Percentiles rank a stretch among this genome's conserved stretches.
These are phyloP conservation scores for Tenebrio molitor DNA, from an alignment of 1,140 invertebrate genomes.

Conservation along the genomic window DNA sequence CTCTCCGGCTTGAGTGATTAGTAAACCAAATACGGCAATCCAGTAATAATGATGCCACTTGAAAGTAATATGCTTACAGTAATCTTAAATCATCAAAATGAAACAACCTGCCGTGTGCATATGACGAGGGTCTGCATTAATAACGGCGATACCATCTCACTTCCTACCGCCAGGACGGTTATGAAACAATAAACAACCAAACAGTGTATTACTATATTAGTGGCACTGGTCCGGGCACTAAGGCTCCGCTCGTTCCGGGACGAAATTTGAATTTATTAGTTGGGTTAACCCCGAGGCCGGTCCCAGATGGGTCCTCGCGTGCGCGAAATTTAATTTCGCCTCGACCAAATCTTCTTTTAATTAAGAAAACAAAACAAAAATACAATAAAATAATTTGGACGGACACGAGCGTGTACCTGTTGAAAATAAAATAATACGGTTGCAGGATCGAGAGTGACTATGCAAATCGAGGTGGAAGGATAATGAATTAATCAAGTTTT, in stretches of 20 bases:
- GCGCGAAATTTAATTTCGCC: not conserved
- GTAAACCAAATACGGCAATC: conserved; percentile 58
- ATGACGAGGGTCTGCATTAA: conserved; percentile 62
- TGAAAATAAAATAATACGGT: conserved; percentile 23
- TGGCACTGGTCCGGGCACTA: conserved; percentile 24
- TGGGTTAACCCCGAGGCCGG: not conserved
- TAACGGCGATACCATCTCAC: conserved; percentile 61
- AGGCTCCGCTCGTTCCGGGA: not conserved
- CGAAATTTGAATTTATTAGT: conserved; percentile 32
- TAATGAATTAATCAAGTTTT: conserved; percentile 41
- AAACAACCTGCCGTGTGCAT: conserved; percentile 60
- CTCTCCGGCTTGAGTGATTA: conserved; percentile 45
- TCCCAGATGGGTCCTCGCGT: not conserved
- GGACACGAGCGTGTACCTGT: conserved; percentile 16
- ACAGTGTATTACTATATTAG: conserved; percentile 51
- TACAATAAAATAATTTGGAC: conserved; percentile 3
- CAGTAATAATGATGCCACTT: conserved; percentile 59
- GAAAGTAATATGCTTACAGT: conserved; percentile 59
- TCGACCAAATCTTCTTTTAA: not conserved
- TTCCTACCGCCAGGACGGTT: conserved; percentile 59
- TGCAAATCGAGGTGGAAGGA: conserved; percentile 38
- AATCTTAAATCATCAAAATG: conserved; percentile 64
- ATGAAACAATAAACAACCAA: conserved; percentile 61
- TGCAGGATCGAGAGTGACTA: conserved; percentile 24
- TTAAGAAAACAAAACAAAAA: conserved; percentile 17